These are phyloP conservation scores for Lophotriccus pileatus DNA, from an alignment of 2,797 vertebrate genomes.

Conservation along the genomic window DNA sequence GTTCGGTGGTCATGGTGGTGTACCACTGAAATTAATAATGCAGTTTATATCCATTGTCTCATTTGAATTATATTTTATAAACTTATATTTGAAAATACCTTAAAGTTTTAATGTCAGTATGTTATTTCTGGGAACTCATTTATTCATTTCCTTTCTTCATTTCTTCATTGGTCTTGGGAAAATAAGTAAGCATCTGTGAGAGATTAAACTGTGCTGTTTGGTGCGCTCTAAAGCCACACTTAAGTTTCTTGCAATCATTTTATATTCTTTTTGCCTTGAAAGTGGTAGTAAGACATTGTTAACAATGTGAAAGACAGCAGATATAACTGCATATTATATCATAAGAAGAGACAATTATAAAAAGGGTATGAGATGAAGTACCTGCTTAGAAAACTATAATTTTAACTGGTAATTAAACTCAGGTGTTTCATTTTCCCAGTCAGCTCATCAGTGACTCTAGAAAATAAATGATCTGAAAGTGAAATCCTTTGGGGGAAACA, in stretches of 20 bases:
- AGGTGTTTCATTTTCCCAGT: constrained; percentile 80
- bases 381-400: constrained; percentile 73
- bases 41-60: neutral
- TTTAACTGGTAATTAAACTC: constrained; percentile 78
- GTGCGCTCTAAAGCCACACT: neutral
- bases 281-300: constrained; percentile 61
- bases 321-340: constrained; percentile 67
- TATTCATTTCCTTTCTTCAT: constrained; percentile 23
- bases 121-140: neutral
- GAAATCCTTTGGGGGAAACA: constrained; percentile 69
- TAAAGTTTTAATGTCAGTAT: neutral
- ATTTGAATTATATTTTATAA: neutral
- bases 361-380: constrained; percentile 73
- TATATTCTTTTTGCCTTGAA: constrained; percentile 50
- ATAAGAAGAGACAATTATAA: constrained; percentile 74
- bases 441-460: constrained; percentile 76
- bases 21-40: neutral
- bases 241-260: constrained; percentile 47
- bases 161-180: neutral
- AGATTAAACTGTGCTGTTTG: neutral
- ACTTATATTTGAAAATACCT: neutral
- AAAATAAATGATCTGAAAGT: constrained; percentile 75
- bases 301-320: constrained; percentile 61
- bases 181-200: neutral
- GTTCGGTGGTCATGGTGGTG: neutral